Evolutionary conservation across 2,888 invertebrate genomes (phyloP), one percentile per base, ranked within the genome.

Genomic region (Trisateles emortualis): DNA sequence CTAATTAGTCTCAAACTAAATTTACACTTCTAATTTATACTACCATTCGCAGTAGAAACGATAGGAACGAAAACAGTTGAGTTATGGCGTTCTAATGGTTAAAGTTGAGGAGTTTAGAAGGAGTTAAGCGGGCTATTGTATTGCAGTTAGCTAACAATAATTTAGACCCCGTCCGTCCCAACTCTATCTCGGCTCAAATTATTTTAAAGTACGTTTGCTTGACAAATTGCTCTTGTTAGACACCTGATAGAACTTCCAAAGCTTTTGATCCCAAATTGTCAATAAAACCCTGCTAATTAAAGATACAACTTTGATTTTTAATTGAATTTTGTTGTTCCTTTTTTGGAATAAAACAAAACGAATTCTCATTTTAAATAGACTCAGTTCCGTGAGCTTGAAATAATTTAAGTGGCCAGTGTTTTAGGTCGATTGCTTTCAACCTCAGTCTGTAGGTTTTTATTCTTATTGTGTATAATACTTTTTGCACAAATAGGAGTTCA

Each of bases 101-200:
- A 56, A 82, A 83, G 77, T 83, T 83, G 39, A 44, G 47, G 48
- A 72, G 71, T 74, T 72, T 55, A 53, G 58, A 62, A 52, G 57
- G 57, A 74, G 59, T 68, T 72, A 63, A 75, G 70, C 68, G 66
- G 64, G 67, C 72, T 61, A 76, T 81, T 80, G 78, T 76, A 79
- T 74, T 66, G 73, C 71, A 78, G 75, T 83, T 81, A 74, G 68
- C 64, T 65, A 77, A 77, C 72, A 68, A 78, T 78, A 76, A 80
- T 75, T 76, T 68, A 74, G 61, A 72, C 48, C 64, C 51, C 60
- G 58, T 63, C 58, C 66, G 63, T 66, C 69, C 52, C 47, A 48
- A 44, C 56, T 63, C 43, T 60, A 60, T 60, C 66, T 59, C 59
- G 46, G 64, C 64, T 61, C 59, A 52, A 64, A 71, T 69, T 68